Evolutionary conservation across 2,797 vertebrate genomes (phyloP).

Genomic region (Myiotriccus ornatus): DNA sequence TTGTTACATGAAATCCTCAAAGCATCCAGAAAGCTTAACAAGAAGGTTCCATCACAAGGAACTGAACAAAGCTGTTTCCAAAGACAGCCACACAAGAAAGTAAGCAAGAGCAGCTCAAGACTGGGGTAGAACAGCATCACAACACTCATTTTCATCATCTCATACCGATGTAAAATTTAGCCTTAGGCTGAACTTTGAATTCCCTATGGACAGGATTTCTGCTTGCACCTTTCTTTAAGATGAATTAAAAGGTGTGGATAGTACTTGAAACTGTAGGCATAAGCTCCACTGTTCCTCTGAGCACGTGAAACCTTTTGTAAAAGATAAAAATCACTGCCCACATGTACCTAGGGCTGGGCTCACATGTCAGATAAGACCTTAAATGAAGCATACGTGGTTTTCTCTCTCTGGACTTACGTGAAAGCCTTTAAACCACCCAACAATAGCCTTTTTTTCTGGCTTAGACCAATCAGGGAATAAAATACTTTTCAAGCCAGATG

Average conservation of each 20-base stretch:
- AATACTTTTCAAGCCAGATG: neutral
- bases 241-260: neutral
- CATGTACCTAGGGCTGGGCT: neutral
- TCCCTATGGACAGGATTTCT: neutral
- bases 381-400: neutral
- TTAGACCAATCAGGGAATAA: neutral
- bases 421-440: slow-evolving; percentile 2
- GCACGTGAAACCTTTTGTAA: neutral
- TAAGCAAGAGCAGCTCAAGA: neutral
- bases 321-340: neutral
- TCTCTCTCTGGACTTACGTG: neutral
- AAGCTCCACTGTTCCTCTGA: neutral
- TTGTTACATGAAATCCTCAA: neutral
- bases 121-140: neutral
- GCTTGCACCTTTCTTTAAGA: neutral
- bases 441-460: neutral
- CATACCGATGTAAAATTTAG: neutral
- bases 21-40: neutral
- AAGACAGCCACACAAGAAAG: neutral
- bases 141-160: neutral
- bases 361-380: neutral
- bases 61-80: neutral
- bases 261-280: neutral
- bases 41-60: neutral
- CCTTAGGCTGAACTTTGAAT: neutral